phyloP scores from a whole-genome alignment of 2,113 vertebrate genomes.

The Chascanopsetta lugubris region DNA sequence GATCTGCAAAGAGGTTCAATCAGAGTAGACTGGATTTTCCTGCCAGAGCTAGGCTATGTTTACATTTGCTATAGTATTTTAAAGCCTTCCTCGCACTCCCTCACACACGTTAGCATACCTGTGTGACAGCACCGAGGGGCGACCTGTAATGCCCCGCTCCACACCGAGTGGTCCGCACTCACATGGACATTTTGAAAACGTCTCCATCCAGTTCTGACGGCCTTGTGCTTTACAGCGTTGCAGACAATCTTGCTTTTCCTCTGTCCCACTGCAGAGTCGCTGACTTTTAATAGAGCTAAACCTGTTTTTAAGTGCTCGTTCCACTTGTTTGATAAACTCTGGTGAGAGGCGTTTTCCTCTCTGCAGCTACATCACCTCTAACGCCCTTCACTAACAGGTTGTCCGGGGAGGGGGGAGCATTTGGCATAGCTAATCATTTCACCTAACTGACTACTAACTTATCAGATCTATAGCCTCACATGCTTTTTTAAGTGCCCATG shows the following conservation, averaged over 20 bases:
- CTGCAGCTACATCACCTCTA: constrained; percentile 43
- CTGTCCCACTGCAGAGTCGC: constrained; percentile 25
- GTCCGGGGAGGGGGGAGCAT: constrained; percentile 37
- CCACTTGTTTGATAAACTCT: no score
- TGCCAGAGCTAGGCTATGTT: constrained; percentile 78
- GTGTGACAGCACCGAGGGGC: constrained; percentile 57
- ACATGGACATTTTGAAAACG: constrained; percentile 39
- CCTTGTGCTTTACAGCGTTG: constrained; percentile 62
- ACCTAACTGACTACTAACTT: constrained; percentile 61
- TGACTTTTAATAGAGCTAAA: constrained; percentile 26
- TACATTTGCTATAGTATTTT: constrained; percentile 81
- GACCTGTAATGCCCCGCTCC: constrained; percentile 51
- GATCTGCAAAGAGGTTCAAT: constrained; percentile 70
- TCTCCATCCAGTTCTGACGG: constrained; percentile 43
- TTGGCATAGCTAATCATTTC: constrained; percentile 55
- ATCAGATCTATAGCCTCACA: constrained; percentile 73
- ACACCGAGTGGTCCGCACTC: constrained; percentile 38
- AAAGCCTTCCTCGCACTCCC: constrained; percentile 81
- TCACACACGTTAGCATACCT: constrained; percentile 60
- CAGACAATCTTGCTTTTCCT: constrained; percentile 65
- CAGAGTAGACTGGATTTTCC: constrained; percentile 71
- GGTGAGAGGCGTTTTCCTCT: constrained; percentile 9
- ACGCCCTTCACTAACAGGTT: constrained; percentile 34
- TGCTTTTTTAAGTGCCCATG: constrained; percentile 72
- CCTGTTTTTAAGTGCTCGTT: no score